A percentile compares a stretch with the other conserved stretches of the same genome.
These are phyloP conservation scores for Arenaria interpres DNA, from an alignment of 2,113 vertebrate genomes.

Conservation along the genomic window DNA sequence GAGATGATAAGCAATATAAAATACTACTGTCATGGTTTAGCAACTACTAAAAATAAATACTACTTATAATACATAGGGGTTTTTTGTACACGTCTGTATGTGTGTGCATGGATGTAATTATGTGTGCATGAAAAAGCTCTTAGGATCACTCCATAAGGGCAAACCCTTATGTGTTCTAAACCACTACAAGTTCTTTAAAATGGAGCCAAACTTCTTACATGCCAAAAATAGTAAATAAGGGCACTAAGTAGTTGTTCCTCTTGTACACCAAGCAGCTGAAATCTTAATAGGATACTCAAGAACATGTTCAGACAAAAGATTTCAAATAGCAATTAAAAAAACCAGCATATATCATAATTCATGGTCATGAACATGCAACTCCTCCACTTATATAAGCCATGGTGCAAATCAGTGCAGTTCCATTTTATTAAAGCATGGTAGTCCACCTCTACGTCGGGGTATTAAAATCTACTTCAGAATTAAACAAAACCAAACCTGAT, in stretches of 20 bases:
- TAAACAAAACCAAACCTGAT: neutral
- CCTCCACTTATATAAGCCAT: neutral
- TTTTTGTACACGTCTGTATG: neutral
- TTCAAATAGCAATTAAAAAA: neutral
- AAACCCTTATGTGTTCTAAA: neutral
- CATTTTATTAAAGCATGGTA: neutral
- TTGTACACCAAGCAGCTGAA: neutral
- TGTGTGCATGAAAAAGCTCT: neutral
- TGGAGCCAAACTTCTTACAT: neutral
- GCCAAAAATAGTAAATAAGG: neutral
- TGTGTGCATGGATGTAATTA: neutral
- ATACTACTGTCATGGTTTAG: neutral
- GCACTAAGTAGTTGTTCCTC: neutral
- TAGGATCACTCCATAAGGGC: neutral
- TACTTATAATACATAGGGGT: accelerated
- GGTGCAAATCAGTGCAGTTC: neutral
- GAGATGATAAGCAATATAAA: neutral
- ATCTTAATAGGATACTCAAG: neutral
- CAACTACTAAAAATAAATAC: neutral
- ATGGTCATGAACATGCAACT: neutral
- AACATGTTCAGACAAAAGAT: neutral
- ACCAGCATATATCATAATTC: neutral
- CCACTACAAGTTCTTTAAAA: neutral
- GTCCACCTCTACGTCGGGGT: neutral
- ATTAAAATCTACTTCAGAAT: neutral